Conservation (phyloP, 2,888 invertebrate species). For the Lepidonotus clava region DNA sequence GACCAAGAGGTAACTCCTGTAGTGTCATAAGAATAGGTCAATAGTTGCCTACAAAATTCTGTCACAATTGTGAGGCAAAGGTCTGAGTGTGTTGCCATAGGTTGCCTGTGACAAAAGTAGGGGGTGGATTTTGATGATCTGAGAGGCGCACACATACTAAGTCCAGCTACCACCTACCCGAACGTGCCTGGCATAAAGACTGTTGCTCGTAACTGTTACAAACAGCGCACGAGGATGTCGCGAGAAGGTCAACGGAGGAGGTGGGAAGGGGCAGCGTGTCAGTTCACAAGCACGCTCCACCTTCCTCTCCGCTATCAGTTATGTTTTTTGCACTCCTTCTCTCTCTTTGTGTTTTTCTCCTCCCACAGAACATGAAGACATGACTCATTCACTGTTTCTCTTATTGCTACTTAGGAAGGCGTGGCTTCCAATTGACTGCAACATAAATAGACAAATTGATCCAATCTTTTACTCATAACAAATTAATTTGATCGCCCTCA, state of each 20-base stretch:
- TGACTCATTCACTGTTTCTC: too few species aligned
- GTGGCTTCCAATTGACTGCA: too few species aligned
- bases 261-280: too few species aligned
- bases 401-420: too few species aligned
- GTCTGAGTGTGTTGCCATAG: too few species aligned
- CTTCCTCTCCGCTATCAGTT: background rate
- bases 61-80: too few species aligned
- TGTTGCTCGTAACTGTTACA: background rate
- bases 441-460: constrained; percentile 4
- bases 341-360: background rate
- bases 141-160: background rate
- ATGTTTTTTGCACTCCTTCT: background rate
- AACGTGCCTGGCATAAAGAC: background rate
- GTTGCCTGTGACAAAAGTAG: too few species aligned
- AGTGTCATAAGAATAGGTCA: too few species aligned
- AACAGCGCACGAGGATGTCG: constrained; percentile 2
- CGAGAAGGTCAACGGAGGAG: background rate
- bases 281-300: background rate
- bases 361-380: background rate
- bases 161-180: background rate
- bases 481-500: constrained; percentile 5
- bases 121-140: too few species aligned
- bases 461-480: background rate
- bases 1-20: too few species aligned
- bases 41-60: too few species aligned